Evolutionary conservation across 1,140 invertebrate species (phyloP).

Genomic region (Myzus persicae): DNA sequence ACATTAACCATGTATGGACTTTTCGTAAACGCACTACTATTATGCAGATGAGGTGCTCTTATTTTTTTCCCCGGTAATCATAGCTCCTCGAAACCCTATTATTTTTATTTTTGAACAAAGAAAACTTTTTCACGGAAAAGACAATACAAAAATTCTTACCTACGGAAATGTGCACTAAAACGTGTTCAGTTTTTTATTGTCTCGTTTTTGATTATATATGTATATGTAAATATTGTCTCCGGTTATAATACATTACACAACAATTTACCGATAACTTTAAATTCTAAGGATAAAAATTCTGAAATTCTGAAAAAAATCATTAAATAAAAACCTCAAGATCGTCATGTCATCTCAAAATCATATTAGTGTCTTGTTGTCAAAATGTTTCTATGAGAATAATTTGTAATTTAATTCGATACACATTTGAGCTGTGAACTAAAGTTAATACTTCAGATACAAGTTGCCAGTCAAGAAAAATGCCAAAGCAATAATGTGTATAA

Average conservation of each 20-base stretch:
- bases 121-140: neutral
- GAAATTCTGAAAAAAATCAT: neutral
- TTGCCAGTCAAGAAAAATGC: neutral
- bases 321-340: neutral
- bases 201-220: neutral
- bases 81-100: neutral
- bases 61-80: neutral
- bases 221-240: too few species aligned
- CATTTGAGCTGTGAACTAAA: neutral
- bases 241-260: neutral
- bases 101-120: neutral
- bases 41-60: neutral
- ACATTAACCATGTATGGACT: constrained; percentile 18
- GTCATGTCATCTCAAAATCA: too few species aligned
- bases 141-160: neutral
- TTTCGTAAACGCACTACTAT: neutral
- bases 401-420: neutral
- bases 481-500: neutral
- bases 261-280: neutral
- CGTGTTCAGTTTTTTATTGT: neutral
- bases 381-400: neutral
- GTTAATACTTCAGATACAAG: neutral
- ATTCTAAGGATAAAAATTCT: neutral
- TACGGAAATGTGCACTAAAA: neutral
- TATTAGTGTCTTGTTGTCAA: neutral